Conservation (phyloP, 2,797 vertebrate genomes). For the Carduelis carduelis region DNA sequence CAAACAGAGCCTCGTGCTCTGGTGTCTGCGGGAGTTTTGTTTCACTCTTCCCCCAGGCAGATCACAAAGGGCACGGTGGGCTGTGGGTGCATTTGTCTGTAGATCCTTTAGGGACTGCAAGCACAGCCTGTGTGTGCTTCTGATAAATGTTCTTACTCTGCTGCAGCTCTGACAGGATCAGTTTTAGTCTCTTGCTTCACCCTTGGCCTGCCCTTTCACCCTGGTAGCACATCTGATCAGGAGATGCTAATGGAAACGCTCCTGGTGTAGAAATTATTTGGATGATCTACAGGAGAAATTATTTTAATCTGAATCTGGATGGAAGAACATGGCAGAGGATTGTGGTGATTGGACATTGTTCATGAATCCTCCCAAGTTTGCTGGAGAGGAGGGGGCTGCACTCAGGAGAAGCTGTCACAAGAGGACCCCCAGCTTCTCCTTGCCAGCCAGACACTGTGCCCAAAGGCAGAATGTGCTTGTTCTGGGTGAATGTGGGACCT, state of each 20-base stretch:
- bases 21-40: background rate
- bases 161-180: background rate
- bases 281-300: background rate
- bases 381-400: background rate
- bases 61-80: background rate
- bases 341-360: background rate
- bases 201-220: background rate
- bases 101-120: background rate
- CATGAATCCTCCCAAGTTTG: fast-evolving
- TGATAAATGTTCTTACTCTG: background rate
- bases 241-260: background rate
- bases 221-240: background rate
- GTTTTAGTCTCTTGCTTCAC: background rate
- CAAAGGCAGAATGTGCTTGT: background rate
- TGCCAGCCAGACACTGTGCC: background rate
- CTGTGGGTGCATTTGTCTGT: background rate
- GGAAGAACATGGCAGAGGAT: fast-evolving
- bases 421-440: background rate
- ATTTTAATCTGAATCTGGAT: background rate
- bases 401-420: background rate
- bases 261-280: background rate
- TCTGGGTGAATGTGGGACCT: background rate
- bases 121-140: background rate
- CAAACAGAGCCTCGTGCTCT: fast-evolving
- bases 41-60: background rate